Conservation (phyloP, 2,888 invertebrate species). For the Troides aeacus region DNA sequence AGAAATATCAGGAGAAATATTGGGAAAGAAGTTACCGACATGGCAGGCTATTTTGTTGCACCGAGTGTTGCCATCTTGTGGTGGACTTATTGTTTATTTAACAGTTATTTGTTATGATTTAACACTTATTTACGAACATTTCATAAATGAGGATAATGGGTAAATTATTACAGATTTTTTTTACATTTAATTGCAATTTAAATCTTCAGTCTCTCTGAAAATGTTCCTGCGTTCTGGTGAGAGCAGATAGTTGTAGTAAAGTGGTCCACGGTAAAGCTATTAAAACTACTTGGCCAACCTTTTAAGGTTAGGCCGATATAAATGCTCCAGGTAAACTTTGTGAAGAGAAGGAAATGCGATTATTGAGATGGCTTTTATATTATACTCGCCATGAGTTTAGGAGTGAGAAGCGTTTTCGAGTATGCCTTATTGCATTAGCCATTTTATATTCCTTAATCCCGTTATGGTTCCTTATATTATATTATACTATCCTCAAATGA, state of each 20-base stretch:
- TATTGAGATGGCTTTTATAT: too few relatives aligned
- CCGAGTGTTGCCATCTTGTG: slow-evolving; percentile 67
- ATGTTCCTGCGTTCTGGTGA: neutral
- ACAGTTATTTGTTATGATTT: slow-evolving; percentile 84
- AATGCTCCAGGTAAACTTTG: too few relatives aligned
- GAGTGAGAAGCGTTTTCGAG: too few relatives aligned
- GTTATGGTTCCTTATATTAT: too few relatives aligned
- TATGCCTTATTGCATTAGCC: too few relatives aligned
- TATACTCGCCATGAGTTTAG: too few relatives aligned
- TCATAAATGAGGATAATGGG: slow-evolving; percentile 78
- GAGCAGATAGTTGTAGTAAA: neutral
- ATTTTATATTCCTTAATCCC: too few relatives aligned
- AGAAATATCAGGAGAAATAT: slow-evolving; percentile 63
- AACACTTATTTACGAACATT: slow-evolving; percentile 83
- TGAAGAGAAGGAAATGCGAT: too few relatives aligned
- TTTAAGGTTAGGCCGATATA: too few relatives aligned
- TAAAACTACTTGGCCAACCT: too few relatives aligned
- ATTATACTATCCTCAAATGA: too few relatives aligned
- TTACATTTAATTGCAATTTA: slow-evolving; percentile 5
- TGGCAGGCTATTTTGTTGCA: slow-evolving; percentile 70
- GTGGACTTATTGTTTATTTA: slow-evolving; percentile 82
- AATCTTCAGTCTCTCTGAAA: neutral
- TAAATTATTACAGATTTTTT: slow-evolving; percentile 50
- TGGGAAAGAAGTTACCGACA: slow-evolving; percentile 65
- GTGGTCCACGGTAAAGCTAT: too few relatives aligned